These are phyloP conservation scores for Erpornis zantholeuca DNA, from an alignment of 2,113 vertebrate genomes.

Conservation along the genomic window DNA sequence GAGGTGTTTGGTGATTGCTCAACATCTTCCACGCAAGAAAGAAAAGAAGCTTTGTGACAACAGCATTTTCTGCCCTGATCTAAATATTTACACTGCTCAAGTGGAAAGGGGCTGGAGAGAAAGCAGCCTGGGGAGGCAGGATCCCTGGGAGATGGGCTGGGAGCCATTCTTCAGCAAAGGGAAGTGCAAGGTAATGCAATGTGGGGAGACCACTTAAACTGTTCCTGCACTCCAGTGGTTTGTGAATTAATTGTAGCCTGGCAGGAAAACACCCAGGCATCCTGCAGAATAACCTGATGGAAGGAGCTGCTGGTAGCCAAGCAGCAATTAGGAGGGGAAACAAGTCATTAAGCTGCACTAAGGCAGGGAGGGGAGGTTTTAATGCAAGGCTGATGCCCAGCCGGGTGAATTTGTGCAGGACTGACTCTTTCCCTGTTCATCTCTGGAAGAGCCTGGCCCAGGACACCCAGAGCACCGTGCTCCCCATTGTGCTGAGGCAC, in stretches of 20 bases:
- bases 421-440: not conserved
- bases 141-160: not conserved
- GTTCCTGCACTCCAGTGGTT: constrained; percentile 45
- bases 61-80: not conserved
- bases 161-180: constrained; percentile 2
- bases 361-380: not conserved
- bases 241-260: constrained; percentile 63
- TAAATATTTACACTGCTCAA: not conserved
- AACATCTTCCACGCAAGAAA: not conserved
- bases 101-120: not conserved
- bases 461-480: not conserved
- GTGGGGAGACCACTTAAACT: constrained; percentile 39
- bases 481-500: not conserved
- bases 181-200: not conserved
- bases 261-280: constrained; percentile 59
- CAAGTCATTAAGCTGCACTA: constrained; percentile 35
- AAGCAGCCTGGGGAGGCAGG: not conserved
- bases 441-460: not conserved
- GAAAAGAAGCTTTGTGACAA: not conserved
- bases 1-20: not conserved
- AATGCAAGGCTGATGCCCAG: not conserved
- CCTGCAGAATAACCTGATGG: constrained; percentile 48
- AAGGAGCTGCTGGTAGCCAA: constrained; percentile 45
- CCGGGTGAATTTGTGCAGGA: not conserved
- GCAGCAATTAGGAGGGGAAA: constrained; percentile 52